Conservation (phyloP, 2,113 vertebrate species). For the Gymnocephalus cernua region DNA sequence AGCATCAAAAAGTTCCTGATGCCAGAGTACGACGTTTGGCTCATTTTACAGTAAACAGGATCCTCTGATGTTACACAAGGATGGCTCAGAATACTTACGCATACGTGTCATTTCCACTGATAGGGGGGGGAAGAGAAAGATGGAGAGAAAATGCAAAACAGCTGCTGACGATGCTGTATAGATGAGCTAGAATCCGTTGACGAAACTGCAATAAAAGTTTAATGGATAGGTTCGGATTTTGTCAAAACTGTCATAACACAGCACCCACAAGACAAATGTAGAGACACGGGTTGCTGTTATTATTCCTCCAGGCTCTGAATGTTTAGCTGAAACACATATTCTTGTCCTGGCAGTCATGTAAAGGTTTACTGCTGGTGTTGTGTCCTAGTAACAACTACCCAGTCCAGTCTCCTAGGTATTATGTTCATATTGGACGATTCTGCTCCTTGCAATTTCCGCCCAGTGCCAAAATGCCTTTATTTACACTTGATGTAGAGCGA, state of each 20-base stretch:
- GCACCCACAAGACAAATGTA: not conserved
- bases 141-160: not conserved
- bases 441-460: too few species aligned
- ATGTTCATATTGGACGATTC: too few species aligned
- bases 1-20: not conserved
- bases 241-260: not conserved
- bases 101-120: not conserved
- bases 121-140: not conserved
- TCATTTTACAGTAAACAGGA: slow-evolving; percentile 14
- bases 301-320: not conserved
- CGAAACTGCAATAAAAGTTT: not conserved
- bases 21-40: not conserved
- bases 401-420: too few species aligned
- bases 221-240: not conserved
- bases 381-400: too few species aligned
- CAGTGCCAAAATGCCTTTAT: too few species aligned
- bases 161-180: not conserved
- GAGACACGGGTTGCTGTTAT: not conserved
- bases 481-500: too few species aligned
- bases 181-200: not conserved
- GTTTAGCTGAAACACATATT: too few species aligned
- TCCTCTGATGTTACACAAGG: not conserved
- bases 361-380: too few species aligned
- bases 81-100: not conserved
- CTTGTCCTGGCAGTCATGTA: too few species aligned